Evolutionary conservation across 2,888 invertebrate species (phyloP).

Genomic region (Timandra comae): DNA sequence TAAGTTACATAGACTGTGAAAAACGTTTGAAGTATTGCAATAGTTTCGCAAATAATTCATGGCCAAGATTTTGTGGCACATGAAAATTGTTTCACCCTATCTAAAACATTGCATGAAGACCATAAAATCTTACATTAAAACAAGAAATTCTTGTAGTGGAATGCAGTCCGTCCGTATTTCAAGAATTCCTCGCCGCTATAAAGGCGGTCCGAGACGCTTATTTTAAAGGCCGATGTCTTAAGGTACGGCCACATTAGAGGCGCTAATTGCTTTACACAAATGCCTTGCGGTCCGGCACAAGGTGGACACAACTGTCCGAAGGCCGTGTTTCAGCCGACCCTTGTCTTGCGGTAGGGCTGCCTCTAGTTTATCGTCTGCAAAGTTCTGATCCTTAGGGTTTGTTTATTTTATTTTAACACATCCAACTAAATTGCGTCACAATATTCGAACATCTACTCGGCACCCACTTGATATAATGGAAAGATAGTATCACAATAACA

Average conservation of each 20-base stretch:
- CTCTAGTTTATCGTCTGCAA: slow-evolving; percentile 24
- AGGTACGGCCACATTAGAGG: slow-evolving; percentile 52
- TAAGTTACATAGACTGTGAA: too few species aligned
- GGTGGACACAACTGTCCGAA: slow-evolving; percentile 32
- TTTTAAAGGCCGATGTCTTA: slow-evolving; percentile 30
- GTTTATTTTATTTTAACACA: slow-evolving; percentile 7
- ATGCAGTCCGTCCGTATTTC: slow-evolving; percentile 41
- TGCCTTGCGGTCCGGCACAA: slow-evolving; percentile 42
- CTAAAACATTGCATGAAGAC: slow-evolving; percentile 29
- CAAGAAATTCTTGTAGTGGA: slow-evolving; percentile 46
- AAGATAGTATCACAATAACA: background rate
- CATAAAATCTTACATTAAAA: slow-evolving; percentile 60
- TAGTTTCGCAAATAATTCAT: too few species aligned
- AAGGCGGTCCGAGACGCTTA: slow-evolving; percentile 29
- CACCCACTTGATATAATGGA: too few species aligned
- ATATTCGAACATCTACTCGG: slow-evolving; percentile 15
- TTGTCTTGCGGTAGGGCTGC: slow-evolving; percentile 28
- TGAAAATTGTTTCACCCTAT: slow-evolving; percentile 14
- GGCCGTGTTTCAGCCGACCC: slow-evolving; percentile 36
- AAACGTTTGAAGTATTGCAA: too few species aligned
- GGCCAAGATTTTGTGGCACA: slow-evolving; percentile 3
- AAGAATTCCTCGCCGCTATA: slow-evolving; percentile 41
- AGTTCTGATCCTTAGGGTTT: slow-evolving; percentile 18
- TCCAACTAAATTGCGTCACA: slow-evolving; percentile 13
- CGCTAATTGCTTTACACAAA: slow-evolving; percentile 69